phyloP scores from a whole-genome alignment of 2,797 vertebrate genomes.

The Tadarida brasiliensis region DNA sequence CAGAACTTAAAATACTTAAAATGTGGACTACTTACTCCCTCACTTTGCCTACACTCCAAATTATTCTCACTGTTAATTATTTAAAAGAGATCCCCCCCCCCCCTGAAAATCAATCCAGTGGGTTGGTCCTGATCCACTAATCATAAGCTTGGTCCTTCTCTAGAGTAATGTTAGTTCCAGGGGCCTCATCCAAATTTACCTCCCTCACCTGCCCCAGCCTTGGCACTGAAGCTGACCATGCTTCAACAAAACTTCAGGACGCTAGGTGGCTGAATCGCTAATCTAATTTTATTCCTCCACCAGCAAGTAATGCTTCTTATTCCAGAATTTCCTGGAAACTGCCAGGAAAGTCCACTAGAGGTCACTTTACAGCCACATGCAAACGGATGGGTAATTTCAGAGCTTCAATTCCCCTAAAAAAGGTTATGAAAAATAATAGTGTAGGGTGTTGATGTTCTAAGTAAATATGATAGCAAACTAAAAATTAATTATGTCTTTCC shows the following conservation, averaged over 20 bases:
- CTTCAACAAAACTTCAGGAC: background rate
- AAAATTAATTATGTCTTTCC: background rate
- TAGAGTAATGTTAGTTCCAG: conserved; percentile 31
- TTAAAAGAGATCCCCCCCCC: background rate
- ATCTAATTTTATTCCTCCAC: background rate
- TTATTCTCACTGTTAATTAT: background rate
- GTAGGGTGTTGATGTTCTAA: background rate
- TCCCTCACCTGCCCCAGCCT: background rate
- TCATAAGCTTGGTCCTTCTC: background rate
- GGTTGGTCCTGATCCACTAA: background rate
- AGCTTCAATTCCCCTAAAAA: background rate
- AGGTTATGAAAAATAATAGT: background rate
- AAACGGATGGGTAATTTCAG: background rate
- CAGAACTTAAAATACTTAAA: conserved; percentile 27
- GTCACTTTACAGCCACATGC: conserved; percentile 48
- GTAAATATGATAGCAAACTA: background rate
- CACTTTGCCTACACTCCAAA: background rate
- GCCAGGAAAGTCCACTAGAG: conserved; percentile 62
- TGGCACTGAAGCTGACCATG: background rate
- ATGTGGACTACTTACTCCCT: background rate
- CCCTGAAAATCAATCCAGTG: background rate
- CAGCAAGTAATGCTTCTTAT: background rate
- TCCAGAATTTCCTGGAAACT: conserved; percentile 56
- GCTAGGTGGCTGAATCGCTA: background rate
- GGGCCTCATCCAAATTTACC: background rate